Evolutionary conservation across 2,797 vertebrate genomes (phyloP).

Genomic region (Sphenopsis melanotis): DNA sequence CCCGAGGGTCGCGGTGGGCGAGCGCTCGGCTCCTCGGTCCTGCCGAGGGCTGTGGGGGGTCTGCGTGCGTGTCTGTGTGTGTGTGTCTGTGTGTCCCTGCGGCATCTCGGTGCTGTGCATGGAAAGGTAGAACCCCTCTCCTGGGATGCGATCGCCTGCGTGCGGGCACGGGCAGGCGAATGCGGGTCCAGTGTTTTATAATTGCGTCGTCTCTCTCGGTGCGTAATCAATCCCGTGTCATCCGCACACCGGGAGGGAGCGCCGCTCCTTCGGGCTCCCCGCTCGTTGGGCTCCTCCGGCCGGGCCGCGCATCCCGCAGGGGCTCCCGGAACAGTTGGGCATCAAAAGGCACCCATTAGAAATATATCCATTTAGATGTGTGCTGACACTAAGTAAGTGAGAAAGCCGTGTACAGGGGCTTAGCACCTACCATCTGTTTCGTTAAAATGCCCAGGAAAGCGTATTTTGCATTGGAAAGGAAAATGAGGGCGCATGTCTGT

Average conservation of each 20-base stretch:
- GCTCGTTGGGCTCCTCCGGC: background rate
- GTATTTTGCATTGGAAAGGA: background rate
- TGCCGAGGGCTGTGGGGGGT: background rate
- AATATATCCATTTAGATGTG: background rate
- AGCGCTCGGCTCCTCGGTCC: background rate
- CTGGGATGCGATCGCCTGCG: background rate
- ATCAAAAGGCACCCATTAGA: background rate
- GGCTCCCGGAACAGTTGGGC: background rate
- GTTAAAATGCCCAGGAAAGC: background rate
- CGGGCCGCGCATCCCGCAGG: background rate
- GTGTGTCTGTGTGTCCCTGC: background rate
- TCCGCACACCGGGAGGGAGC: background rate
- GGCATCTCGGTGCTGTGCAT: background rate
- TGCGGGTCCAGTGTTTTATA: background rate
- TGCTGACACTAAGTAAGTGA: background rate
- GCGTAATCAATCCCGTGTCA: background rate
- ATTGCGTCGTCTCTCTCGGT: background rate
- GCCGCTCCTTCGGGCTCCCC: background rate
- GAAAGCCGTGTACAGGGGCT: background rate
- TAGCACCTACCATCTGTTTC: background rate
- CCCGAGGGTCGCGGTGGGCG: background rate
- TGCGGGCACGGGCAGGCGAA: background rate
- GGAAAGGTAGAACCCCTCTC: background rate
- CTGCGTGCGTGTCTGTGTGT: background rate
- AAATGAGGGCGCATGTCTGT: background rate